phyloP scores from a whole-genome alignment of 2,113 vertebrate genomes.

The Tachuris rubrigastra region DNA sequence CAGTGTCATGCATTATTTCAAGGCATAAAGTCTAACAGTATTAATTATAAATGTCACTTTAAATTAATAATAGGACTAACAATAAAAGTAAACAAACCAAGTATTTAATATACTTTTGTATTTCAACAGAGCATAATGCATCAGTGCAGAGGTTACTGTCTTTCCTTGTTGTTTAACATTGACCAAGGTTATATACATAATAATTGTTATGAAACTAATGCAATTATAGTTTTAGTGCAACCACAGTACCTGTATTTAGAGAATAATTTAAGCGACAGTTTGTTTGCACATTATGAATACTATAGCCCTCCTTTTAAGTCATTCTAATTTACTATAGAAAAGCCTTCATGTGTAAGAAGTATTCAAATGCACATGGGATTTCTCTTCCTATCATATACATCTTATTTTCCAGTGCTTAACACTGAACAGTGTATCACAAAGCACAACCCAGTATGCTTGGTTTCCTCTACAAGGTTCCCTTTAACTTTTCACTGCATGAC shows the following conservation, averaged over 20 bases:
- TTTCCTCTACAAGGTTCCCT: constrained; percentile 1
- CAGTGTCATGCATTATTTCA: background rate
- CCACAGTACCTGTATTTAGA: background rate
- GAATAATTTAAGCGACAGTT: constrained; percentile 11
- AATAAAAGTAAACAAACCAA: constrained; percentile 43
- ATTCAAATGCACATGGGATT: background rate
- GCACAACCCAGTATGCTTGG: background rate
- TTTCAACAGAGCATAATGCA: background rate
- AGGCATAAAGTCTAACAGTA: background rate
- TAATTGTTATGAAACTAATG: constrained; percentile 33
- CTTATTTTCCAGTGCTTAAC: constrained; percentile 18
- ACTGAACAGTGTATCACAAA: background rate
- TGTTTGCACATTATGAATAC: constrained; percentile 26
- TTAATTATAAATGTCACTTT: constrained; percentile 64
- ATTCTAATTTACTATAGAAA: constrained; percentile 15
- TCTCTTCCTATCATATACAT: background rate
- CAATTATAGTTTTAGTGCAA: constrained; percentile 33
- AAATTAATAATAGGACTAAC: constrained; percentile 56
- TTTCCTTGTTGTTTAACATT: constrained; percentile 28
- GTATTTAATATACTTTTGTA: constrained; percentile 40
- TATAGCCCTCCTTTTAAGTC: background rate
- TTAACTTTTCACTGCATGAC: constrained; percentile 16
- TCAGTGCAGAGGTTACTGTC: background rate
- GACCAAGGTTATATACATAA: background rate
- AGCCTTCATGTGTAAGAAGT: background rate